Conservation (phyloP, 2,888 invertebrate genomes). For the Frankliniella intonsa region DNA sequence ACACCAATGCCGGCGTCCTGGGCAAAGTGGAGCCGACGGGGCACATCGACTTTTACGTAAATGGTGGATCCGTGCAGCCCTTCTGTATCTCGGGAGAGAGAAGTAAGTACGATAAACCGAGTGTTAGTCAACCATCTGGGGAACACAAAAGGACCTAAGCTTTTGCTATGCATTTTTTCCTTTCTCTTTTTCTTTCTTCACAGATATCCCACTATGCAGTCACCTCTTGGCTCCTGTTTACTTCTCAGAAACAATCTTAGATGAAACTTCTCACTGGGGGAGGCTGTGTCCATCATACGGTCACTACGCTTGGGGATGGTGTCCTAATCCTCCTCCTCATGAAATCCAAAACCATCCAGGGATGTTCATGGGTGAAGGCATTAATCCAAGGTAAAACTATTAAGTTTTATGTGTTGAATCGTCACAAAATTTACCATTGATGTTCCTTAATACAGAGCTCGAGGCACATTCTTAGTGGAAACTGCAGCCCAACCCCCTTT, state of each 20-base stretch:
- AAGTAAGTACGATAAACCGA: neutral
- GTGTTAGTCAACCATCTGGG: neutral
- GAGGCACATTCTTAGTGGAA: neutral
- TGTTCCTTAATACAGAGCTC: neutral
- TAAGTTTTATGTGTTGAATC: neutral
- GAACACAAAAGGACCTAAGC: too few species aligned
- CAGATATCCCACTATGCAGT: conserved; percentile 35
- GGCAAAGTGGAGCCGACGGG: conserved; percentile 61
- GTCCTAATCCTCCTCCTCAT: conserved; percentile 31
- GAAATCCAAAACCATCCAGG: neutral
- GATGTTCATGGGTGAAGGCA: neutral
- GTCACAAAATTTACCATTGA: neutral
- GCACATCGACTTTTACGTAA: conserved; percentile 65
- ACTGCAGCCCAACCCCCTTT: neutral
- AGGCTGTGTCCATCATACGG: conserved; percentile 34
- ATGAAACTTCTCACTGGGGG: conserved; percentile 34
- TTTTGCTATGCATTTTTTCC: neutral
- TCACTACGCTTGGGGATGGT: conserved; percentile 35
- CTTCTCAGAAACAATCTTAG: conserved; percentile 37
- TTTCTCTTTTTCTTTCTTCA: conserved; percentile 27
- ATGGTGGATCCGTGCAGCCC: conserved; percentile 51
- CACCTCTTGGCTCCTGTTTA: conserved; percentile 35
- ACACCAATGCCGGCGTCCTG: conserved; percentile 64
- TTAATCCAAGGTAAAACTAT: neutral
- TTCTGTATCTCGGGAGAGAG: neutral